Conservation (phyloP, 2,113 vertebrate genomes). For the Platysteira castanea region DNA sequence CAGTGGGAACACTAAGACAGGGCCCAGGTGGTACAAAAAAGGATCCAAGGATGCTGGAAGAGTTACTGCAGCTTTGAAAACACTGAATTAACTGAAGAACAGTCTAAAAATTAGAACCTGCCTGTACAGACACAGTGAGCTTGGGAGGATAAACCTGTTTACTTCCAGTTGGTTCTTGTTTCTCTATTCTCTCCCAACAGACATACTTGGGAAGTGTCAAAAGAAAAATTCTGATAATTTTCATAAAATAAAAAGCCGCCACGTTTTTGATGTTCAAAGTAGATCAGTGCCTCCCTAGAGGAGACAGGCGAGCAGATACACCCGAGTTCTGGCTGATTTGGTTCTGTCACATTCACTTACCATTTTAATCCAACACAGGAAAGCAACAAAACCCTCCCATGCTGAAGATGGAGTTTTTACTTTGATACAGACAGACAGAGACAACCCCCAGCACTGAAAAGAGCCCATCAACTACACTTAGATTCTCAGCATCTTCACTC, state of each 20-base stretch:
- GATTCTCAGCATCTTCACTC: not conserved
- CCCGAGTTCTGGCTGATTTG: not conserved
- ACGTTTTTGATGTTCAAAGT: not conserved
- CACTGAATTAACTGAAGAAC: not conserved
- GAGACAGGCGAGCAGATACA: not conserved
- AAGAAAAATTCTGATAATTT: not conserved
- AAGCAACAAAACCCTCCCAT: not conserved
- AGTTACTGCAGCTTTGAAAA: not conserved
- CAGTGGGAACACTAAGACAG: not conserved
- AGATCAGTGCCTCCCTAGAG: not conserved
- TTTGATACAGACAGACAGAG: constrained; percentile 7
- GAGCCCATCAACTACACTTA: not conserved
- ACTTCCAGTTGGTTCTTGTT: not conserved
- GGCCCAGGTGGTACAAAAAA: not conserved
- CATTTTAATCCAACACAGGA: not conserved
- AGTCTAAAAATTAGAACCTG: not conserved
- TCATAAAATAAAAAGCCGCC: not conserved
- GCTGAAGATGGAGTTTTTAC: not conserved
- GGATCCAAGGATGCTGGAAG: not conserved
- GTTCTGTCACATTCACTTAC: constrained; percentile 38
- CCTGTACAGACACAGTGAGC: not conserved
- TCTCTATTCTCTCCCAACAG: not conserved
- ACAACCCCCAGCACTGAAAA: not conserved
- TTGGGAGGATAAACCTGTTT: not conserved
- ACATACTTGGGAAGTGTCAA: not conserved